Percentiles rank a stretch among this genome's conserved stretches.
Evolutionary conservation across 2,888 invertebrate genomes (phyloP).

Genomic region (Spilosoma lubricipeda): DNA sequence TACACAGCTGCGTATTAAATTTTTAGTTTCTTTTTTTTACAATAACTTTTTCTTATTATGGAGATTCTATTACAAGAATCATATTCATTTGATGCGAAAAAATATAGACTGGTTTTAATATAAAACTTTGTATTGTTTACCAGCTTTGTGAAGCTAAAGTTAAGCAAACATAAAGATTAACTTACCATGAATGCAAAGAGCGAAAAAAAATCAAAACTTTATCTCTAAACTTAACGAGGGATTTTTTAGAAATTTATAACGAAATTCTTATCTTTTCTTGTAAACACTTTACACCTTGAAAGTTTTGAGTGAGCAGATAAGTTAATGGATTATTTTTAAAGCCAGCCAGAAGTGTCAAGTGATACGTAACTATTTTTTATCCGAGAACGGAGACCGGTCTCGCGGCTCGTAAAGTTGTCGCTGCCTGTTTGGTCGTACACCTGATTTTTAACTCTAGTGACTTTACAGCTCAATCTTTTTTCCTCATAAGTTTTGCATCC

Average conservation of each 20-base stretch:
- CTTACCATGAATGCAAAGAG: slow-evolving; percentile 26
- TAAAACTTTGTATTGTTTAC: not conserved
- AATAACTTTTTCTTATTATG: not conserved
- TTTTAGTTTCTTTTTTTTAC: not conserved
- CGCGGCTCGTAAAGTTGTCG: slow-evolving; percentile 38
- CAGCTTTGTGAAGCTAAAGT: not conserved
- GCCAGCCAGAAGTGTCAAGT: slow-evolving; percentile 53
- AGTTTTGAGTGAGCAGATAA: slow-evolving; percentile 61
- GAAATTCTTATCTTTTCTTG: slow-evolving; percentile 49
- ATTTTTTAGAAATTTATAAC: slow-evolving; percentile 46
- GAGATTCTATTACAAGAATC: not conserved
- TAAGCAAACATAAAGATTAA: slow-evolving; percentile 10
- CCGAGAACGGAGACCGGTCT: slow-evolving; percentile 39
- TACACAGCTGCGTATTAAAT: not conserved
- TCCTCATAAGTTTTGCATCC: slow-evolving; percentile 33
- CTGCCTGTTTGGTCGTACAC: slow-evolving; percentile 39
- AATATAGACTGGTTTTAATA: not conserved
- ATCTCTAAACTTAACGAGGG: slow-evolving; percentile 30
- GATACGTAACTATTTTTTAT: slow-evolving; percentile 47
- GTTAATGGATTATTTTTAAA: slow-evolving; percentile 56
- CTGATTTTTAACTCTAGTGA: slow-evolving; percentile 40
- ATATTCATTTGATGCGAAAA: not conserved
- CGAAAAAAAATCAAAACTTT: slow-evolving; percentile 36
- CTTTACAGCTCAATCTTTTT: slow-evolving; percentile 29
- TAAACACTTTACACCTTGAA: slow-evolving; percentile 60